These are phyloP conservation scores for Crematogaster levior DNA, from an alignment of 2,888 invertebrate species.

Conservation along the genomic window DNA sequence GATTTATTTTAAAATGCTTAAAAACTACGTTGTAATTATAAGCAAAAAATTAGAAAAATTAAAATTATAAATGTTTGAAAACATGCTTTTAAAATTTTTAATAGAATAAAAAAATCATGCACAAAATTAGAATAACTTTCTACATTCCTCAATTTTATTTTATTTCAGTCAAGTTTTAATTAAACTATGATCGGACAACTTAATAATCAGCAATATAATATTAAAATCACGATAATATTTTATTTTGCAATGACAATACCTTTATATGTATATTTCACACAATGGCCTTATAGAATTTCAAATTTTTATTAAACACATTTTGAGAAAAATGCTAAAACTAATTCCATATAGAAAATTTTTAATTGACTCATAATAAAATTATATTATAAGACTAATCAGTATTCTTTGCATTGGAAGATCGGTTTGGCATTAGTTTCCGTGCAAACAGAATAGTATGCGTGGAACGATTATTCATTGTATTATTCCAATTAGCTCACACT, in stretches of 20 bases:
- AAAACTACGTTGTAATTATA: neutral
- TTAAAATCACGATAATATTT: constrained; percentile 22
- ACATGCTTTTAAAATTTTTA: neutral
- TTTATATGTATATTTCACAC: constrained; percentile 35
- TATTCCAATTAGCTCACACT: constrained; percentile 46
- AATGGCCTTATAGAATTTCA: constrained; percentile 42
- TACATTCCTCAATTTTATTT: neutral
- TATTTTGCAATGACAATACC: constrained; percentile 36
- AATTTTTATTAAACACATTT: constrained; percentile 30
- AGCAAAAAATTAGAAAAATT: constrained; percentile 3
- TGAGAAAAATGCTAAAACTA: constrained; percentile 21
- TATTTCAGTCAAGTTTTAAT: neutral
- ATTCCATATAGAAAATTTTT: constrained; percentile 6
- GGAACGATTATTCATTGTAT: constrained; percentile 57
- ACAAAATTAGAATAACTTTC: constrained; percentile 1
- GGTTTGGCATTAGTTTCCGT: constrained; percentile 31
- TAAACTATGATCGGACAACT: neutral
- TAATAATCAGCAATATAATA: constrained; percentile 2
- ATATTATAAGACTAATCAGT: neutral
- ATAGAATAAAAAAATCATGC: neutral
- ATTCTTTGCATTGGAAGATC: constrained; percentile 49
- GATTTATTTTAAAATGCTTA: constrained; percentile 10
- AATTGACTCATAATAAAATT: constrained; percentile 25
- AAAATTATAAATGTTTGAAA: neutral
- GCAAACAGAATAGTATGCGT: constrained; percentile 58